These are phyloP conservation scores for Euglossa dilemma DNA, from an alignment of 1,140 invertebrate genomes.

Conservation along the genomic window DNA sequence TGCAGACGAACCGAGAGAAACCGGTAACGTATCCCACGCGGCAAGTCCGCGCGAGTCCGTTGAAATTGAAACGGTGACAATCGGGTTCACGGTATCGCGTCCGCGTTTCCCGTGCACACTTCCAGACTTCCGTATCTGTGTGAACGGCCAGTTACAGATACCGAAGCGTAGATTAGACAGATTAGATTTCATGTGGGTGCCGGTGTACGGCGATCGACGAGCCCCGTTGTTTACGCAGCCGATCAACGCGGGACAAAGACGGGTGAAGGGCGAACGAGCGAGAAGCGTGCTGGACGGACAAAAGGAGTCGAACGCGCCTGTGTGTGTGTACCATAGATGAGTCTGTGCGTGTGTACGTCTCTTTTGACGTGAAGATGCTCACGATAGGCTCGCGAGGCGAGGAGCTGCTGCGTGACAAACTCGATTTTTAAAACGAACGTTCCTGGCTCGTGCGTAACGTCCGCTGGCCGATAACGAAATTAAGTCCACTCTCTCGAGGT, in stretches of 20 bases:
- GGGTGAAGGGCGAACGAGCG: not conserved
- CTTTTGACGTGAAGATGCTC: constrained; percentile 17
- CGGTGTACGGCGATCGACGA: constrained; percentile 27
- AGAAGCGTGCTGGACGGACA: not conserved
- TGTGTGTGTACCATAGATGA: not conserved
- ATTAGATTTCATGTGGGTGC: constrained; percentile 60
- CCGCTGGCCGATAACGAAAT: not conserved
- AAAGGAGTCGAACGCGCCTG: constrained; percentile 20
- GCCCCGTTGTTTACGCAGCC: constrained; percentile 27
- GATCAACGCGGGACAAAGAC: constrained; percentile 26
- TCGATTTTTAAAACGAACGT: not conserved
- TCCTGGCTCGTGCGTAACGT: not conserved
- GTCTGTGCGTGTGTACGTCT: not conserved
- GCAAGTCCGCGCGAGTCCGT: not conserved
- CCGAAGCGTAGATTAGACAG: constrained; percentile 54
- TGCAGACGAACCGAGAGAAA: not conserved
- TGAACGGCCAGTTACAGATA: constrained; percentile 31
- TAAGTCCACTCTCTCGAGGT: not conserved
- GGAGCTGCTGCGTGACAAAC: too few relatives aligned
- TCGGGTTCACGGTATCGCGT: constrained; percentile 24
- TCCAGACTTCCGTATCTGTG: not conserved
- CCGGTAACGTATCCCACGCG: constrained; percentile 32
- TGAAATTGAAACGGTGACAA: constrained; percentile 40
- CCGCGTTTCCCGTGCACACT: not conserved
- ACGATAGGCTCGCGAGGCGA: not conserved